Conservation (phyloP, 2,797 vertebrate genomes). For the Cheracebus regulus region DNA sequence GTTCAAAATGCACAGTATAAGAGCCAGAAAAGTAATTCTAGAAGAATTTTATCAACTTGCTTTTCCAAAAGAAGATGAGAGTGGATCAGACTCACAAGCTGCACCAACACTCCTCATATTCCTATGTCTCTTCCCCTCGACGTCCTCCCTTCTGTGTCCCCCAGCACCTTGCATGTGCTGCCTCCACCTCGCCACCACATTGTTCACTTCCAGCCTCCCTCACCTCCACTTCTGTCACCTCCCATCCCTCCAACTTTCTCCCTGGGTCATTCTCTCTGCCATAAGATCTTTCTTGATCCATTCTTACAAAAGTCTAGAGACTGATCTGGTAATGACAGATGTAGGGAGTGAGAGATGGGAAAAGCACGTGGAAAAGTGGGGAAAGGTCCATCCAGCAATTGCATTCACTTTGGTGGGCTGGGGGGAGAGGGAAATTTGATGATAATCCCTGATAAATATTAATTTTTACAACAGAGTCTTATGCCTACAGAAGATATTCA, state of each 20-base stretch:
- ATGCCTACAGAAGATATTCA: background rate
- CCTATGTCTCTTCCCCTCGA: background rate
- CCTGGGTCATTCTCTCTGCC: background rate
- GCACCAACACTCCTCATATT: background rate
- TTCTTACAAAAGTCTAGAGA: background rate
- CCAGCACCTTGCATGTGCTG: background rate
- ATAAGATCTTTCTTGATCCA: background rate
- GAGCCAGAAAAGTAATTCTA: background rate
- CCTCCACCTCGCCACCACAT: rapidly evolving
- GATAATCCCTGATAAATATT: background rate
- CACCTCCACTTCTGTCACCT: background rate
- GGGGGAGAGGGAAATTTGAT: background rate
- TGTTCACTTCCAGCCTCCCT: no score
- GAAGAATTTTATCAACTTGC: background rate
- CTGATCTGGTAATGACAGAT: background rate
- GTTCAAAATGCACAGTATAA: background rate
- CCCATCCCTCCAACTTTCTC: background rate
- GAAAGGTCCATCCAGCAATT: background rate
- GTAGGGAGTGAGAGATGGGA: background rate
- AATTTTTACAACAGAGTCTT: background rate
- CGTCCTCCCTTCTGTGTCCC: background rate
- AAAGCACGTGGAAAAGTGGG: background rate
- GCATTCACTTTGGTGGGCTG: background rate
- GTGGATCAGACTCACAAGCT: background rate
- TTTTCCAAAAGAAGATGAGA: constrained; percentile 1